phyloP scores from a whole-genome alignment of 2,888 invertebrate species.

The Pachycephus smyrnensis region DNA sequence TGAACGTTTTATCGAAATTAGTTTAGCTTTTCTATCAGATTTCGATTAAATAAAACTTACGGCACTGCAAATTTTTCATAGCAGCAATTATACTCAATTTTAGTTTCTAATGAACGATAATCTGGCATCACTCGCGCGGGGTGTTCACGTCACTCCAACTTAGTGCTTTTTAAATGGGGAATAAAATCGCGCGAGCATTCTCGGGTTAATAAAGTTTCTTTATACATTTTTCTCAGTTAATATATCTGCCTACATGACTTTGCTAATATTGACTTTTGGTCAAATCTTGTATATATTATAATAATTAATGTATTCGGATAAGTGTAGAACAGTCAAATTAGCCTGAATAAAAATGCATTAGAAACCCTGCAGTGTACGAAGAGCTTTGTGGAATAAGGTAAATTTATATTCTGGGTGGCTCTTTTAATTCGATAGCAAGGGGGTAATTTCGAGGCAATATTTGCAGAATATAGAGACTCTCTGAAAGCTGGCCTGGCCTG shows the following conservation, averaged over 20 bases:
- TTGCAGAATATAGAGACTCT: conserved; percentile 32
- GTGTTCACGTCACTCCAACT: no score
- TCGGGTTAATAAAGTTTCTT: no score
- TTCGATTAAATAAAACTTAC: neutral
- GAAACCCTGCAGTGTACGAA: neutral
- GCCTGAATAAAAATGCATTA: neutral
- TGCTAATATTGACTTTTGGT: neutral
- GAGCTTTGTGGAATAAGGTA: neutral
- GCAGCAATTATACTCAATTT: no score
- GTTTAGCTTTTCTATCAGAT: neutral
- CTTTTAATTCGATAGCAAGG: conserved; percentile 2
- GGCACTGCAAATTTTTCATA: no score
- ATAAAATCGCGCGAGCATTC: no score
- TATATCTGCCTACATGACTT: no score
- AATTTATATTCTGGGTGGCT: neutral
- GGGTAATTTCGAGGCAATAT: conserved; percentile 41
- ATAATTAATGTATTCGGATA: neutral
- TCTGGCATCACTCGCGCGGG: no score
- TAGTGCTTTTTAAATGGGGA: no score
- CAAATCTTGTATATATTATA: neutral
- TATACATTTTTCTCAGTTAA: no score
- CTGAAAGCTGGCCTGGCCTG: conserved; percentile 21
- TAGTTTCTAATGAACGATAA: no score
- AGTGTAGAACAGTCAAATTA: neutral
- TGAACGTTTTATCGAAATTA: neutral